phyloP scores from a whole-genome alignment of 2,113 vertebrate species.

The Zosterops lateralis region DNA sequence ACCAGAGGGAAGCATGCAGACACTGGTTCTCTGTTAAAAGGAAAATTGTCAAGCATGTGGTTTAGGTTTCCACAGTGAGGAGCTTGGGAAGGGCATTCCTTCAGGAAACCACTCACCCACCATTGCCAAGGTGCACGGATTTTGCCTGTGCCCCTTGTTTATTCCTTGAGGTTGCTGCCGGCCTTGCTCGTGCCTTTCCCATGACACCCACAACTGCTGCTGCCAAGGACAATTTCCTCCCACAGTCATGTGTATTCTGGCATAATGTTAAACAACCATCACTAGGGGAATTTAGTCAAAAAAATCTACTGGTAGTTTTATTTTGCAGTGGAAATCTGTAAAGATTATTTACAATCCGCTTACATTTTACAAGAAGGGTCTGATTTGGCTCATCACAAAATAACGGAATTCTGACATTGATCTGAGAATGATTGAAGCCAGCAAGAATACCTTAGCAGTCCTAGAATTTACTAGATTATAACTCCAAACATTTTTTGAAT shows the following conservation, averaged over 20 bases:
- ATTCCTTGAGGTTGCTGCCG: accelerated
- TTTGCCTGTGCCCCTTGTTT: neutral
- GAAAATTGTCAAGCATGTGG: neutral
- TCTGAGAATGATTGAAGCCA: neutral
- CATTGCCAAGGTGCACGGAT: neutral
- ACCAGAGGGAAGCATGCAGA: neutral
- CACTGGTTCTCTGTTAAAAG: accelerated
- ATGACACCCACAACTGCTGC: neutral
- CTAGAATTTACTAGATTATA: slow-evolving; percentile 8
- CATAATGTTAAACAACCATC: neutral
- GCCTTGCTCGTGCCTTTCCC: neutral
- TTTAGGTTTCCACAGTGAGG: neutral
- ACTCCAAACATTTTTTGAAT: neutral
- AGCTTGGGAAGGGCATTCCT: neutral
- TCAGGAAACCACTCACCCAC: neutral
- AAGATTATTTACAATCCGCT: neutral
- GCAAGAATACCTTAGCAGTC: neutral
- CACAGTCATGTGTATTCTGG: neutral
- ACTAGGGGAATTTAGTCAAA: neutral
- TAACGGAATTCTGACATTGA: neutral
- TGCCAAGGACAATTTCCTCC: neutral
- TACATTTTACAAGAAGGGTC: neutral
- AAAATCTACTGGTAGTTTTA: neutral
- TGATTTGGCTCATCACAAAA: neutral
- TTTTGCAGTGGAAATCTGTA: neutral